Conservation (phyloP, 2,797 vertebrate species). For the Coluber constrictor region DNA sequence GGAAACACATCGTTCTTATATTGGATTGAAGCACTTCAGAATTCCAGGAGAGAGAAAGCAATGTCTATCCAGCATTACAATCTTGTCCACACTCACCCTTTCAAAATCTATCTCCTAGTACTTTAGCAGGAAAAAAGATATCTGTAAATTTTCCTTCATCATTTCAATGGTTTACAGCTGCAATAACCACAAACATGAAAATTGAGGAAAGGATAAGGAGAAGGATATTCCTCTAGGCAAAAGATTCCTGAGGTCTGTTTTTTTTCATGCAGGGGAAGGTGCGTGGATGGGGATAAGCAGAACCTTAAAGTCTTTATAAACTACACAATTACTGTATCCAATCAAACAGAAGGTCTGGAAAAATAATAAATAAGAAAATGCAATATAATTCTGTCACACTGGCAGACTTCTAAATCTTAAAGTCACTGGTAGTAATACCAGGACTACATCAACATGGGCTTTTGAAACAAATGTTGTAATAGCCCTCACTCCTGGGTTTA, state of each 20-base stretch:
- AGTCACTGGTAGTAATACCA: not conserved
- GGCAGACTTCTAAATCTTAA: conserved; percentile 34
- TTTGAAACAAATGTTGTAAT: not conserved
- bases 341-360: not conserved
- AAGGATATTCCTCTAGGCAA: conserved; percentile 58
- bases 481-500: not conserved
- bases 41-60: conserved; percentile 49
- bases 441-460: not conserved
- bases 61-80: conserved; percentile 39
- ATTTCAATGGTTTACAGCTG: conserved; percentile 68
- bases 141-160: conserved; percentile 66
- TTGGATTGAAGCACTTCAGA: conserved; percentile 48
- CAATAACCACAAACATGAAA: conserved; percentile 67
- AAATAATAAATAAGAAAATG: not conserved
- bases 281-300: conserved; percentile 26
- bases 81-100: conserved; percentile 20
- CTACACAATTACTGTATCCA: conserved; percentile 31
- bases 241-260: conserved; percentile 54
- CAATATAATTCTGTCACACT: conserved; percentile 11
- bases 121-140: conserved; percentile 66
- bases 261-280: not conserved
- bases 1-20: conserved; percentile 1
- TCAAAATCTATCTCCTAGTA: conserved; percentile 35
- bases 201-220: conserved; percentile 45
- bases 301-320: conserved; percentile 31